phyloP scores from a whole-genome alignment of 2,113 vertebrate species.

The Siniperca chuatsi region DNA sequence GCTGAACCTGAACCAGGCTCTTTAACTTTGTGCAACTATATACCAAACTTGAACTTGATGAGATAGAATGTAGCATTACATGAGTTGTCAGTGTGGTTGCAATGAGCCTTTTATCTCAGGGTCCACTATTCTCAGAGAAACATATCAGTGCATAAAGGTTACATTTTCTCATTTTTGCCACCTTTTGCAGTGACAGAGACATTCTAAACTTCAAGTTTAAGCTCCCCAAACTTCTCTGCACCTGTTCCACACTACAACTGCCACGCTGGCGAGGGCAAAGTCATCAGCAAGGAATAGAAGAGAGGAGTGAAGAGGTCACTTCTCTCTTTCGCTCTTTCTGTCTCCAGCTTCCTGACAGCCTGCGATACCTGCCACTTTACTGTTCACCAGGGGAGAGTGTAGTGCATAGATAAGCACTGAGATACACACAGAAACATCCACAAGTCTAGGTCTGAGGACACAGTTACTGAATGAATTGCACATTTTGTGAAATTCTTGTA shows the following conservation, averaged over 20 bases:
- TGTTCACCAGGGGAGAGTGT: conserved; percentile 29
- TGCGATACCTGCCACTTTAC: conserved; percentile 43
- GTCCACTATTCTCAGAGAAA: not conserved
- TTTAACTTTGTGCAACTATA: not conserved
- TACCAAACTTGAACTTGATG: not conserved
- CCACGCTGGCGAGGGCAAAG: conserved; percentile 12
- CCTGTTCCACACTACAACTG: conserved; percentile 25
- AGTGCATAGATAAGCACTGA: conserved; percentile 43
- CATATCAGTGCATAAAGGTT: conserved; percentile 1
- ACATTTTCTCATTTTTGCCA: not conserved
- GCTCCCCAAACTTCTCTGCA: conserved; percentile 12
- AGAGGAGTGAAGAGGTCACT: conserved; percentile 40
- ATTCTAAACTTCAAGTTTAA: conserved; percentile 10
- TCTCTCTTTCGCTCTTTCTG: conserved; percentile 12
- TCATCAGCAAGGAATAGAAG: conserved; percentile 28
- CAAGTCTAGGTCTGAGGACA: conserved; percentile 14
- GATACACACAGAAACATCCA: conserved; percentile 6
- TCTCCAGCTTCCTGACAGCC: conserved; percentile 38
- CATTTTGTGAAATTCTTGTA: conserved; percentile 9
- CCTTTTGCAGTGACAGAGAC: conserved; percentile 18
- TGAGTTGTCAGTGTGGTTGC: not conserved
- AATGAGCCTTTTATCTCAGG: not conserved
- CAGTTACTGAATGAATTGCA: conserved; percentile 6
- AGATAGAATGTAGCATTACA: not conserved
- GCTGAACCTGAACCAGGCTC: not conserved